A percentile compares a stretch with the other conserved stretches of the same genome.
phyloP scores from a whole-genome alignment of 2,797 vertebrate genomes.

The Arrhamphus sclerolepis region DNA sequence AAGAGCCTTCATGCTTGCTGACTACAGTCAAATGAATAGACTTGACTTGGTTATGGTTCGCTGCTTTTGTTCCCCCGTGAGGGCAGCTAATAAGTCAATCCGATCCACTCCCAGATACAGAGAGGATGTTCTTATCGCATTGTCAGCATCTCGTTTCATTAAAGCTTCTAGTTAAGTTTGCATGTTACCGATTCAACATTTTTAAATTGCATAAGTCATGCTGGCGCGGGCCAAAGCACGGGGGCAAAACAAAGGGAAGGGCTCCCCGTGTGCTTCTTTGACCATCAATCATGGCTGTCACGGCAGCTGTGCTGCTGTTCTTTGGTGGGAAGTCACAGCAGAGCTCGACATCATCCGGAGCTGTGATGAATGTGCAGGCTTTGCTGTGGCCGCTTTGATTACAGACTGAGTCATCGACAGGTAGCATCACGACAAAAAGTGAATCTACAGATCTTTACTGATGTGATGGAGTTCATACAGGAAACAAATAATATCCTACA shows the following conservation, averaged over 20 bases:
- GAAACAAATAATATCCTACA: background rate
- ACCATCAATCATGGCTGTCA: constrained; percentile 77
- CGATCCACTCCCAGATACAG: constrained; percentile 50
- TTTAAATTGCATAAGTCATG: constrained; percentile 62
- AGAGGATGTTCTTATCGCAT: constrained; percentile 67
- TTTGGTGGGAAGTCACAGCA: constrained; percentile 53
- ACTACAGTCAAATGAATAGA: constrained; percentile 60
- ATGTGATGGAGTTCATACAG: background rate
- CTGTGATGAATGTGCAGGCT: constrained; percentile 63
- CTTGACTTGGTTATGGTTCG: constrained; percentile 62
- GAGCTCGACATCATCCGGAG: constrained; percentile 58
- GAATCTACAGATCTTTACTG: constrained; percentile 1
- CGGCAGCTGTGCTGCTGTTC: constrained; percentile 59
- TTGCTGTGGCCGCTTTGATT: constrained; percentile 51
- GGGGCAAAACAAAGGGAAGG: constrained; percentile 53
- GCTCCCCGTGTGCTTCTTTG: constrained; percentile 41
- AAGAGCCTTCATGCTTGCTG: constrained; percentile 64
- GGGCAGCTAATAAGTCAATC: constrained; percentile 69
- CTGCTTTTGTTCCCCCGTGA: constrained; percentile 56
- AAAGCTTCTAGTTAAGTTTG: constrained; percentile 62
- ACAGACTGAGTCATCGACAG: constrained; percentile 26
- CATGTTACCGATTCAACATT: constrained; percentile 69
- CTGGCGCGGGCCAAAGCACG: constrained; percentile 33
- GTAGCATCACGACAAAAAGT: constrained; percentile 23
- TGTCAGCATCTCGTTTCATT: constrained; percentile 73